Evolutionary conservation across 2,797 vertebrate species (phyloP).

Genomic region (Enteromius unitaeniatus): DNA sequence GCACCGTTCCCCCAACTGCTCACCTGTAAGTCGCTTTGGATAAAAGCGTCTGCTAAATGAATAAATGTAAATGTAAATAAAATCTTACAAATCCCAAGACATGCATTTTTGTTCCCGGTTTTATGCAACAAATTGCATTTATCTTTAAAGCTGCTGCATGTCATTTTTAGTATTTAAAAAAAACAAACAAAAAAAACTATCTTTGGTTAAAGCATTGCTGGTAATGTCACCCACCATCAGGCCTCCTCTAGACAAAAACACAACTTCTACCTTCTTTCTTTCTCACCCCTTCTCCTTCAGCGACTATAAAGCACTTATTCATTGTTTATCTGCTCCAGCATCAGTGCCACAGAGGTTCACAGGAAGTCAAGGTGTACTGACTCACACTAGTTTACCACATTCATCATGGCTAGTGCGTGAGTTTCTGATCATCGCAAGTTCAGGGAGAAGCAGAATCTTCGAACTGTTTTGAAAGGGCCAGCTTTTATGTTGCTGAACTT

Average conservation of each 20-base stretch:
- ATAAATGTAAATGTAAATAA: too few species aligned
- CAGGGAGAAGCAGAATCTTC: not conserved
- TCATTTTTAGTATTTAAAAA: not conserved
- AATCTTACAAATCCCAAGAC: not conserved
- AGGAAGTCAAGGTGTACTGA: conserved; percentile 21
- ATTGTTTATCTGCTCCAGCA: conserved; percentile 36
- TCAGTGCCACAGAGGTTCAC: conserved; percentile 7
- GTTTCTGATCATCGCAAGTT: not conserved
- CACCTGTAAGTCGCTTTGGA: too few species aligned
- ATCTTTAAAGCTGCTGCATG: not conserved
- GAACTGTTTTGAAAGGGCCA: not conserved
- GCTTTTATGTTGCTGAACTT: not conserved
- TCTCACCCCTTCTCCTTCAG: conserved; percentile 2
- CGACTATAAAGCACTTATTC: conserved; percentile 4
- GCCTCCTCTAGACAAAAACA: conserved; percentile 17
- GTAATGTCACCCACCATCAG: conserved; percentile 9
- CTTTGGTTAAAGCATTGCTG: not conserved
- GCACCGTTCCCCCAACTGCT: too few species aligned
- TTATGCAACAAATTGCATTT: not conserved
- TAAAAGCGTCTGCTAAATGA: too few species aligned
- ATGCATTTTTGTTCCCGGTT: not conserved
- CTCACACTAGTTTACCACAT: conserved; percentile 5
- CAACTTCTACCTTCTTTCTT: not conserved
- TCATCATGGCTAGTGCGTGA: not conserved
- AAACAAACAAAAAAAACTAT: too few species aligned